A percentile compares a stretch with the other conserved stretches of the same genome.
Evolutionary conservation across 92 coral and sea anemone genomes (phyloP).

Genomic region (Bergia sp.): DNA sequence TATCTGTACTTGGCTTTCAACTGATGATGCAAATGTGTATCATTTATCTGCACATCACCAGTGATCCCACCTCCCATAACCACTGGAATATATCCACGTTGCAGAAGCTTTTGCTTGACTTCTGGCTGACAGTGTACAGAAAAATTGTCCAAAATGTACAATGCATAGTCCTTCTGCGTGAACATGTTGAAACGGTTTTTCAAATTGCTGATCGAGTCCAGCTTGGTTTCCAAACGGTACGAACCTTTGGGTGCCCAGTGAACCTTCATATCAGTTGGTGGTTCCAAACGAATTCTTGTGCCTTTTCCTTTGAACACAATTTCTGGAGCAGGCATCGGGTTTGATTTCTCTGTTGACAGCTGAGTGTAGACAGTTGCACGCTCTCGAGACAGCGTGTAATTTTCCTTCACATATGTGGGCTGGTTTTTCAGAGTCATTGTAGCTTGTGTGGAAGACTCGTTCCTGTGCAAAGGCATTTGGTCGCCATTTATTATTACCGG

Average conservation of each 20-base stretch:
- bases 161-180: background rate
- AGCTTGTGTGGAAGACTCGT: background rate
- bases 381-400: slow-evolving; percentile 30
- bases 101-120: slow-evolving; percentile 7
- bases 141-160: slow-evolving; percentile 21
- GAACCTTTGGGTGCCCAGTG: slow-evolving; percentile 26
- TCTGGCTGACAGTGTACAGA: slow-evolving; percentile 10
- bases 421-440: background rate
- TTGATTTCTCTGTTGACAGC: background rate
- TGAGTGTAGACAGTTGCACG: slow-evolving; percentile 12
- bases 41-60: slow-evolving; percentile 24
- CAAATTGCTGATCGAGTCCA: background rate
- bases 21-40: slow-evolving; percentile 10
- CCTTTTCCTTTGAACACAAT: slow-evolving; percentile 29
- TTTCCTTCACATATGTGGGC: slow-evolving; percentile 13
- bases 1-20: slow-evolving; percentile 17
- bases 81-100: slow-evolving; percentile 17
- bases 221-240: slow-evolving; percentile 26
- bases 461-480: slow-evolving; percentile 25
- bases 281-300: background rate
- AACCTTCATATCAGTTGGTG: background rate
- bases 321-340: slow-evolving; percentile 9
- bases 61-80: slow-evolving; percentile 38
- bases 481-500: slow-evolving; percentile 25
- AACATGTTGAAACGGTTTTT: slow-evolving; percentile 6